Evolutionary conservation across 2,113 vertebrate species (phyloP).

Genomic region (Gallinago media): DNA sequence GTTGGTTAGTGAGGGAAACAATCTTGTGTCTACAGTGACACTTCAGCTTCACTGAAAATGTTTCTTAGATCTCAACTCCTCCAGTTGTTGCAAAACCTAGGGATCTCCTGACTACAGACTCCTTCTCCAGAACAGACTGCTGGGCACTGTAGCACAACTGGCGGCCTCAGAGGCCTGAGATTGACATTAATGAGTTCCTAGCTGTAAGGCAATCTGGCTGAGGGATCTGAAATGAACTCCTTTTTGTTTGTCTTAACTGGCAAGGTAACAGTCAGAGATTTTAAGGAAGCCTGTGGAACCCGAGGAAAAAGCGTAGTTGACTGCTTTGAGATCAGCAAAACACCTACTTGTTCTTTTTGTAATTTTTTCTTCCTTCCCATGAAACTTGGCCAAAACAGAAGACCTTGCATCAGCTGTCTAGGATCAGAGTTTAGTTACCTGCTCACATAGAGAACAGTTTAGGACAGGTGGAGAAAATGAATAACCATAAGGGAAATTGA

Average conservation of each 20-base stretch:
- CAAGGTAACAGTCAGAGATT: neutral
- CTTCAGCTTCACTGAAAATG: neutral
- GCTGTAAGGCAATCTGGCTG: neutral
- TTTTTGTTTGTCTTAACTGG: neutral
- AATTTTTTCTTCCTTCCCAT: neutral
- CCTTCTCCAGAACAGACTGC: neutral
- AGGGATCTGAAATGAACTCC: neutral
- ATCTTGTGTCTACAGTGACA: rapidly evolving
- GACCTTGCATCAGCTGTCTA: neutral
- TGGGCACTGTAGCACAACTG: neutral
- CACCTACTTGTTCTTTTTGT: neutral
- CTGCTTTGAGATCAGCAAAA: neutral
- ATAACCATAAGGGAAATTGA: neutral
- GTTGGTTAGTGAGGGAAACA: neutral
- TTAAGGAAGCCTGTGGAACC: neutral
- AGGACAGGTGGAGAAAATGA: neutral
- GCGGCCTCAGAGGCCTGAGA: neutral
- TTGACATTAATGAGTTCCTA: neutral
- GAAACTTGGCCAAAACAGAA: neutral
- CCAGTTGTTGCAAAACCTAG: neutral
- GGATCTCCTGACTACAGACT: rapidly evolving
- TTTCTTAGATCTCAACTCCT: neutral
- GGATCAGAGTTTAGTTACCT: neutral
- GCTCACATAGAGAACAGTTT: neutral
- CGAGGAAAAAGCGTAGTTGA: neutral